Conservation (phyloP, 2,797 vertebrate species). For the Valencia hispanica region DNA sequence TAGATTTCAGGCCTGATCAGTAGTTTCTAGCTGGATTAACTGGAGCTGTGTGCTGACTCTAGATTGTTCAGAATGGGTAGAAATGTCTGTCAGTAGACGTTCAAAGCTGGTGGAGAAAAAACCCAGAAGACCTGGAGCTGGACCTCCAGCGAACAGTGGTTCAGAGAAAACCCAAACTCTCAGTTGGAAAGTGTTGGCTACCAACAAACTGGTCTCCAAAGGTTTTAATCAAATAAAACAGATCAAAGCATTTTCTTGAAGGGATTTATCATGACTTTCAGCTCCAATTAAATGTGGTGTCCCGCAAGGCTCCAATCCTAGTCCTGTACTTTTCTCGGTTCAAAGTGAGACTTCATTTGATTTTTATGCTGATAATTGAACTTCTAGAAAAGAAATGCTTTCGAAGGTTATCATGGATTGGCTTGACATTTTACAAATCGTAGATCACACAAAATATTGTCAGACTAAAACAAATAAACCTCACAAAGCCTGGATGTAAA, state of each 20-base stretch:
- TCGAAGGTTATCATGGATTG: neutral
- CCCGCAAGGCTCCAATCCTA: neutral
- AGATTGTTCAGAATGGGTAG: no score
- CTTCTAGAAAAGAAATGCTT: neutral
- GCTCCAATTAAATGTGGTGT: neutral
- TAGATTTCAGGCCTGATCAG: no score
- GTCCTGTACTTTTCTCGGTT: neutral
- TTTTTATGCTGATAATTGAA: neutral
- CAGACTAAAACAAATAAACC: neutral
- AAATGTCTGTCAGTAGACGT: no score
- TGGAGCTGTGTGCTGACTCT: no score
- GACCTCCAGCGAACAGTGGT: no score
- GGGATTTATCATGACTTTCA: no score
- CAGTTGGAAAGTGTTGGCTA: constrained; percentile 30
- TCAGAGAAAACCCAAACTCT: no score
- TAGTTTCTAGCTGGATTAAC: no score
- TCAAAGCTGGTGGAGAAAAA: no score
- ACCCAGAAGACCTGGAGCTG: no score
- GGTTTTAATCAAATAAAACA: no score
- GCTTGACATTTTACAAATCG: neutral
- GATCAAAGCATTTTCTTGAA: no score
- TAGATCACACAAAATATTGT: neutral
- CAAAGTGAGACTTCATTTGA: neutral
- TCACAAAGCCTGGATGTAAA: neutral
- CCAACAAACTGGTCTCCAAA: constrained; percentile 1